Evolutionary conservation across 2,797 vertebrate species (phyloP).

Genomic region (Premnoplex brunnescens): DNA sequence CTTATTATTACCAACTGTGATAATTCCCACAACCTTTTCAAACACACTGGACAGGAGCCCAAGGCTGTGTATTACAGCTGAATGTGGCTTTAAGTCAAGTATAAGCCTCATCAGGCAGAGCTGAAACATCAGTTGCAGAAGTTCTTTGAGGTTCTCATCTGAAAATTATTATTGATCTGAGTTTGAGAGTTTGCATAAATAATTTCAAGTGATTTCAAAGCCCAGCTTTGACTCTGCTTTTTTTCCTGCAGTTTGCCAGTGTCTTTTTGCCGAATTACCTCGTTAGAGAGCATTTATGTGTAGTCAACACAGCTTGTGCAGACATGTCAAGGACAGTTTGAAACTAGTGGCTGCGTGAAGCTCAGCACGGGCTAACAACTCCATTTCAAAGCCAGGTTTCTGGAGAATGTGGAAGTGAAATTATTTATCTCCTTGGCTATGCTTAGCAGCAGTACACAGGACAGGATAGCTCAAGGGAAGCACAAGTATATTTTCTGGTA

Average conservation of each 20-base stretch:
- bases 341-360: neutral
- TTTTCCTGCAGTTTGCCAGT: neutral
- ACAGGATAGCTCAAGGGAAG: neutral
- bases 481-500: neutral
- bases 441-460: neutral
- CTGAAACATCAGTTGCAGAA: neutral
- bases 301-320: neutral
- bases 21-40: neutral
- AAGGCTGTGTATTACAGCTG: neutral
- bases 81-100: neutral
- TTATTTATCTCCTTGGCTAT: neutral
- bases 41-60: neutral
- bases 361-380: neutral
- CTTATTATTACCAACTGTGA: neutral
- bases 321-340: conserved; percentile 5
- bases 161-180: neutral
- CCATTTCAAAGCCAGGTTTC: neutral
- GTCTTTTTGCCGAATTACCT: neutral
- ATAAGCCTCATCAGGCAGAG: neutral
- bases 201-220: neutral
- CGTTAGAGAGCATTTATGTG: neutral
- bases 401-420: neutral
- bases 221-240: neutral
- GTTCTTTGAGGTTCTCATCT: neutral
- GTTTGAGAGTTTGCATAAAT: neutral